These are phyloP conservation scores for Bujurquina vittata DNA, from an alignment of 2,113 vertebrate genomes.

Conservation along the genomic window DNA sequence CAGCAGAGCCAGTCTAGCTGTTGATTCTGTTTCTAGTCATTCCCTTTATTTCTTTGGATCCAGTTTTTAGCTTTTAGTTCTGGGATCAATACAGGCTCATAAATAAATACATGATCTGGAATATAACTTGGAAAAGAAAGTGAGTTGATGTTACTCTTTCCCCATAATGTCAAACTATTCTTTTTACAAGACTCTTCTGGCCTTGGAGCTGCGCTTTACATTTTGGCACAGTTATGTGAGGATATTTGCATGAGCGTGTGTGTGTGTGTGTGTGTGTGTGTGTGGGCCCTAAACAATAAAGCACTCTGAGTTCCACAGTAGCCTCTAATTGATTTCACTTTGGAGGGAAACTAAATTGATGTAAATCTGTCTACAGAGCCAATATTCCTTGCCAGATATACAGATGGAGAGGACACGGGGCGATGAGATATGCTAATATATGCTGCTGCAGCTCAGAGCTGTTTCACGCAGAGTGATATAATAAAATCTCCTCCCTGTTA, in stretches of 20 bases:
- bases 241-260: background rate
- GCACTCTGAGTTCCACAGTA: slow-evolving; percentile 6
- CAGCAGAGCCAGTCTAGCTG: background rate
- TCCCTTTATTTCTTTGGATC: background rate
- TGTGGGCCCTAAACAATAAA: slow-evolving; percentile 21
- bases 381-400: slow-evolving; percentile 32
- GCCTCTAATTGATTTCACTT: slow-evolving; percentile 39
- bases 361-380: slow-evolving; percentile 52
- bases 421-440: slow-evolving; percentile 46
- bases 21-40: background rate
- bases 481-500: slow-evolving; percentile 42
- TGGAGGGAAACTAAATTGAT: slow-evolving; percentile 49
- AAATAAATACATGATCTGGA: slow-evolving; percentile 9
- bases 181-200: background rate
- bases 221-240: background rate
- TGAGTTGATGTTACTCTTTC: background rate
- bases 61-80: background rate
- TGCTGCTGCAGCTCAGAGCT: slow-evolving; percentile 39
- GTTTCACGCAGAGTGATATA: slow-evolving; percentile 28
- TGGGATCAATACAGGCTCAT: background rate
- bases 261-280: background rate
- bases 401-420: slow-evolving; percentile 32
- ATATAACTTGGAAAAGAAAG: background rate
- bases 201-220: background rate
- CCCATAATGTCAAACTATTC: background rate